Conservation (phyloP, 2,888 invertebrate genomes). For the Andrena trimmerana region DNA sequence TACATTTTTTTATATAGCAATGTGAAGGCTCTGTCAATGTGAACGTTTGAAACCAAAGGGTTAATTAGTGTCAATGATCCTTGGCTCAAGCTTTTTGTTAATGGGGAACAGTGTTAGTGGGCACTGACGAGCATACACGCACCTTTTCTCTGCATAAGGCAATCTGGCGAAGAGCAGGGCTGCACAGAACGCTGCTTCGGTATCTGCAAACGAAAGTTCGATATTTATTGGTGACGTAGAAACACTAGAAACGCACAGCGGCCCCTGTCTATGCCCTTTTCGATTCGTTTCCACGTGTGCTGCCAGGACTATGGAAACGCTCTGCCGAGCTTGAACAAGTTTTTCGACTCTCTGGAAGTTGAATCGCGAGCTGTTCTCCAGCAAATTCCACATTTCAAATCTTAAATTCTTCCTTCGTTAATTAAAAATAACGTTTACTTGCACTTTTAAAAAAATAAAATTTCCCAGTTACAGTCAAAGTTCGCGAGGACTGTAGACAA, state of each 20-base stretch:
- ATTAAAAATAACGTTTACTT: too few species aligned
- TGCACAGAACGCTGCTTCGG: slow-evolving; percentile 2
- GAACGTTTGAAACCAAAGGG: slow-evolving; percentile 11
- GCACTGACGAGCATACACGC: slow-evolving; percentile 6
- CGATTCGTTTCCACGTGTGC: slow-evolving; percentile 38
- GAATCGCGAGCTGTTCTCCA: slow-evolving; percentile 19
- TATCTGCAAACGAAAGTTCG: slow-evolving; percentile 58
- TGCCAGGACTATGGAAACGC: slow-evolving; percentile 25
- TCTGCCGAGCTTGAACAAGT: slow-evolving; percentile 4
- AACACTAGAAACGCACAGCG: slow-evolving; percentile 37
- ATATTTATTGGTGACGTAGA: slow-evolving; percentile 57
- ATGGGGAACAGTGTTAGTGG: slow-evolving; percentile 20
- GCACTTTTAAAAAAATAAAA: too few species aligned
- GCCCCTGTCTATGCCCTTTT: slow-evolving; percentile 57
- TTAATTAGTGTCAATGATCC: slow-evolving; percentile 40
- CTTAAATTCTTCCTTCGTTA: not conserved
- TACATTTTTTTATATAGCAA: not conserved
- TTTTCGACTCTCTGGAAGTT: slow-evolving; percentile 13
- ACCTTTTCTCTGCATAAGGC: slow-evolving; percentile 61
- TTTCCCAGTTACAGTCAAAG: too few species aligned
- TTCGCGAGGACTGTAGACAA: not conserved
- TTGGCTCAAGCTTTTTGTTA: slow-evolving; percentile 11
- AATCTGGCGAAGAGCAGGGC: slow-evolving; percentile 21
- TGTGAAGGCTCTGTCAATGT: not conserved
- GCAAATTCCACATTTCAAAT: not conserved